These are phyloP conservation scores for Ispidina lecontei DNA, from an alignment of 2,797 vertebrate species.

Conservation along the genomic window DNA sequence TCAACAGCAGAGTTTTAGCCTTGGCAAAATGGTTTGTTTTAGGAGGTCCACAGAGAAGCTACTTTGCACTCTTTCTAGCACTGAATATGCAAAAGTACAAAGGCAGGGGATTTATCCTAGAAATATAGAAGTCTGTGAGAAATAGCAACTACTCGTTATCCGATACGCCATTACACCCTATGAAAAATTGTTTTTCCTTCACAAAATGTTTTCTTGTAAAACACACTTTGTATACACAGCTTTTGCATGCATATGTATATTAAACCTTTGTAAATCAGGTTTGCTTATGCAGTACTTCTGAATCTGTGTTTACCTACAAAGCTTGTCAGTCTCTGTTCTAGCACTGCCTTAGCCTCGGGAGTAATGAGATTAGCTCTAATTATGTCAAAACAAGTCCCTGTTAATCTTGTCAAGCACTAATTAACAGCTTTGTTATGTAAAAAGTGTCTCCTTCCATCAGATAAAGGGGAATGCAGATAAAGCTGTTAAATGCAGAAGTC, in stretches of 20 bases:
- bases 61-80: background rate
- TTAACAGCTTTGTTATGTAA: slow-evolving; percentile 47
- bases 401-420: slow-evolving; percentile 42
- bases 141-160: background rate
- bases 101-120: background rate
- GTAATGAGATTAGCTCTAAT: slow-evolving; percentile 19
- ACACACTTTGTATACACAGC: background rate
- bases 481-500: background rate
- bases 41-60: background rate
- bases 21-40: background rate
- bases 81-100: background rate
- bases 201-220: background rate
- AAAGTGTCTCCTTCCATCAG: slow-evolving; percentile 41
- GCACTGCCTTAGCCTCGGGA: slow-evolving; percentile 33
- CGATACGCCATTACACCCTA: background rate
- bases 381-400: slow-evolving; percentile 36
- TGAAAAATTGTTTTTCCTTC: background rate
- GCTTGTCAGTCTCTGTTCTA: background rate
- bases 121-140: background rate
- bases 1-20: background rate
- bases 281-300: background rate
- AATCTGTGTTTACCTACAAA: slow-evolving; percentile 12
- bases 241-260: background rate
- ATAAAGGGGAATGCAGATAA: slow-evolving; percentile 28
- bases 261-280: background rate